These are phyloP conservation scores for Ammospiza nelsoni DNA, from an alignment of 2,113 vertebrate species.

Conservation along the genomic window DNA sequence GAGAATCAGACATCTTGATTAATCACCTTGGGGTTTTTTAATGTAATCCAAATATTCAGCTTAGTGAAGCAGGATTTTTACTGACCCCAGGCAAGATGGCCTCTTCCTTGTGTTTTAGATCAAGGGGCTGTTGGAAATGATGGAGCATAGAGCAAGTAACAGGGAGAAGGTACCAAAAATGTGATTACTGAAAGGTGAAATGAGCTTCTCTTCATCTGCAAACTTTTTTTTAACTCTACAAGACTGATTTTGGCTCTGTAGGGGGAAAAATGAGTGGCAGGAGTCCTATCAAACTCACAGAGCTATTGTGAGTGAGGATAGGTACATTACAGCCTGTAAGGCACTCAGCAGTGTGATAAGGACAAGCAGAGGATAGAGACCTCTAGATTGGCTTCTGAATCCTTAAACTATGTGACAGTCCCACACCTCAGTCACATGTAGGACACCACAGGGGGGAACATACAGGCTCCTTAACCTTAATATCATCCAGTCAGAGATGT, in stretches of 20 bases:
- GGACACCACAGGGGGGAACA: neutral
- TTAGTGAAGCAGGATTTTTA: constrained; percentile 48
- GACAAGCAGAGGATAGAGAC: neutral
- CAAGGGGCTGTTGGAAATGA: neutral
- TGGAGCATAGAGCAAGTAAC: neutral
- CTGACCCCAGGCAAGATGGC: constrained; percentile 6
- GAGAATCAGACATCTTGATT: neutral
- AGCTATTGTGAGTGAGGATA: neutral
- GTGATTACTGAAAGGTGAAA: constrained; percentile 41
- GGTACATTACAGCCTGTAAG: neutral
- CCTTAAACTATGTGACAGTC: neutral
- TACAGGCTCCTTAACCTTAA: neutral
- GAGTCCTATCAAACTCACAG: neutral
- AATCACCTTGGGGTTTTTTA: neutral
- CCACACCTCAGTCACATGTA: neutral
- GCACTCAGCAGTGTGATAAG: neutral
- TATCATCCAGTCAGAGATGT: neutral
- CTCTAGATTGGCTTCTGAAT: neutral
- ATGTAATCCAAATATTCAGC: neutral
- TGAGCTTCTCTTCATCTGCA: neutral
- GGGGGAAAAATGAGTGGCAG: neutral
- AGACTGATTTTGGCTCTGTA: neutral
- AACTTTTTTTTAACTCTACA: neutral
- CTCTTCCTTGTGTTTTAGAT: constrained; percentile 16
- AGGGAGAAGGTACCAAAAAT: constrained; percentile 32